Conservation (phyloP, 2,888 invertebrate species). For the Chrysolina haemoptera region DNA sequence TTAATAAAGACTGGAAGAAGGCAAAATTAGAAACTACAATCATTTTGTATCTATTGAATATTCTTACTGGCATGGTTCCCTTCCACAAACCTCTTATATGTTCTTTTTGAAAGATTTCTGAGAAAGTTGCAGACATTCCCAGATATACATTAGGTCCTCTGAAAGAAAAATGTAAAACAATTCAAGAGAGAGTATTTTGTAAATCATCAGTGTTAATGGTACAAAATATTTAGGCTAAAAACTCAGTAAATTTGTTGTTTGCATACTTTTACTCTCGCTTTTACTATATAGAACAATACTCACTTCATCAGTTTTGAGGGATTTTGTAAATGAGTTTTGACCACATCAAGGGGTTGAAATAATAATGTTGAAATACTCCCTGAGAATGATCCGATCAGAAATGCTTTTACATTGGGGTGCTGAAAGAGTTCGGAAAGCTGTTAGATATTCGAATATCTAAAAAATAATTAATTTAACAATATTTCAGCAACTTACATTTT, state of each 20-base stretch:
- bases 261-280: background rate
- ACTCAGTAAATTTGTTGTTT: constrained; percentile 4
- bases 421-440: constrained; percentile 10
- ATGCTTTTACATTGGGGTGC: constrained; percentile 35
- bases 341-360: constrained; percentile 36
- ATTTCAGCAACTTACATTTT: background rate
- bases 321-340: constrained; percentile 41
- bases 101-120: constrained; percentile 36
- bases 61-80: constrained; percentile 36
- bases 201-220: no score
- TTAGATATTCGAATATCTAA: background rate
- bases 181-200: no score
- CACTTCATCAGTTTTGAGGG: constrained; percentile 23
- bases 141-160: constrained; percentile 18
- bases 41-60: background rate
- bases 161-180: constrained; percentile 7
- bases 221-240: background rate
- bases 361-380: constrained; percentile 33
- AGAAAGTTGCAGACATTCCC: constrained; percentile 21
- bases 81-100: constrained; percentile 37
- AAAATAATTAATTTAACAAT: no score
- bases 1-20: constrained; percentile 31
- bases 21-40: background rate
- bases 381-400: constrained; percentile 37
- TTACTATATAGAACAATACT: no score